Evolutionary conservation across 92 coral and sea anemone species (phyloP).

Genomic region (Siderastrea siderea): DNA sequence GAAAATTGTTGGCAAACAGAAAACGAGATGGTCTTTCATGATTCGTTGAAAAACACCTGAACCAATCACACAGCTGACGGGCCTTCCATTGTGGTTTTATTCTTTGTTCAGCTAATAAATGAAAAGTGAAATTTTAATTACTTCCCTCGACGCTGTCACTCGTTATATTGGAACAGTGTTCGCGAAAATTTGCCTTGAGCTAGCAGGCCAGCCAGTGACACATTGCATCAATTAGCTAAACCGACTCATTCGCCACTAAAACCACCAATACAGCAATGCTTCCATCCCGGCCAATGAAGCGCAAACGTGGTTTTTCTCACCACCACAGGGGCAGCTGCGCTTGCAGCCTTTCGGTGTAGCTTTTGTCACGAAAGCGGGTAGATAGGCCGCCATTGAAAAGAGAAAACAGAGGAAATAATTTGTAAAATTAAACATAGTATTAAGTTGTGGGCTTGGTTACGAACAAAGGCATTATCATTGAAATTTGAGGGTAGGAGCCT

Average conservation of each 20-base stretch:
- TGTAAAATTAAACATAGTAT: slow-evolving; percentile 71
- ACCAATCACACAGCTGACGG: slow-evolving; percentile 78
- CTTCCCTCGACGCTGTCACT: slow-evolving; percentile 86
- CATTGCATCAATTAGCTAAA: slow-evolving; percentile 56
- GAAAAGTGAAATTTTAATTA: slow-evolving; percentile 96
- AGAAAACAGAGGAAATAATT: slow-evolving; percentile 62
- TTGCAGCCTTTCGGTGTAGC: slow-evolving; percentile 30
- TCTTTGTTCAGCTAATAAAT: slow-evolving; percentile 81
- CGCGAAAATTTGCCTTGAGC: slow-evolving; percentile 55
- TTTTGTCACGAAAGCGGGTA: slow-evolving; percentile 65
- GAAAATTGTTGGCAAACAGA: slow-evolving; percentile 18
- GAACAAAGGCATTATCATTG: slow-evolving; percentile 76
- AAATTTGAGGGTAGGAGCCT: slow-evolving; percentile 7
- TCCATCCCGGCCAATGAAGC: slow-evolving; percentile 40
- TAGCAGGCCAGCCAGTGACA: slow-evolving; percentile 38
- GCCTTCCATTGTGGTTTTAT: slow-evolving; percentile 71
- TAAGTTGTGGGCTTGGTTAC: slow-evolving; percentile 57
- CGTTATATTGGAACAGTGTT: slow-evolving; percentile 62
- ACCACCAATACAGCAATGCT: slow-evolving; percentile 67
- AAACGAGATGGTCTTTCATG: slow-evolving; percentile 31
- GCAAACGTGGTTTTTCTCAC: slow-evolving; percentile 43
- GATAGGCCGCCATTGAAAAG: slow-evolving; percentile 27
- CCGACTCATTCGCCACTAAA: slow-evolving; percentile 65
- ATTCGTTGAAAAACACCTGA: slow-evolving; percentile 62
- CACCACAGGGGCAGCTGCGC: slow-evolving; percentile 56